Evolutionary conservation across 2,888 invertebrate species (phyloP), one percentile per base, ranked within the genome.

Genomic region (Fragum sueziense): DNA sequence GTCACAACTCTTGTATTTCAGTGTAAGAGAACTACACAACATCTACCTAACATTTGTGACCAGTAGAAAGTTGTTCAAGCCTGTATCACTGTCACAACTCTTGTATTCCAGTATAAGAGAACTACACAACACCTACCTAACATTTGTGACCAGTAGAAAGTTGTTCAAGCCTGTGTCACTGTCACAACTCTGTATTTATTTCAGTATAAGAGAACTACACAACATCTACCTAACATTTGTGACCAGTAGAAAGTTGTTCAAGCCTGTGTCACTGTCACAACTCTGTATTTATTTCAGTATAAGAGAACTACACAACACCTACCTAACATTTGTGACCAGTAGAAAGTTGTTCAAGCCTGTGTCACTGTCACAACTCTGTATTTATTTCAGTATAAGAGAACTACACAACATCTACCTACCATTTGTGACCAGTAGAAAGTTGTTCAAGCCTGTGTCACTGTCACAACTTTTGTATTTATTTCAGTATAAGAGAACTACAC

Each of bases 371-470:
- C 61, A 61, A 33, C 29, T 31, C 14, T 61, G n/a, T n/a, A n/a
- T 17, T 11, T 33, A 61, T 25, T n/a, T n/a, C n/a, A n/a, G n/a
- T n/a, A n/a, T n/a, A n/a, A n/a, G n/a, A n/a, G n/a, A n/a, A n/a
- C n/a, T n/a, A n/a, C n/a, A n/a, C n/a, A n/a, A n/a, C n/a, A n/a
- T n/a, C n/a, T n/a, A n/a, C n/a, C n/a, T n/a, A n/a, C n/a, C n/a
- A n/a, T n/a, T n/a, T n/a, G n/a, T n/a, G n/a, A n/a, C n/a, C 61
- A 61, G 31, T 31, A 61, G 27, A 33, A 61, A n/a, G 31, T 61
- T 14, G 31, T 61, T 29, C 33, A 54, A 11, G 22, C 17, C 14
- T 7, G 7, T 31, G 27, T 29, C 14, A n/a, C 14, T 47, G 47
- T 47, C n/a, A n/a, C 17, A 6, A 6, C 2, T n/a, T 47, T 47